Base-by-base conservation (phyloP, 2,113 vertebrate genomes). In the Ochotona princeps region DNA sequence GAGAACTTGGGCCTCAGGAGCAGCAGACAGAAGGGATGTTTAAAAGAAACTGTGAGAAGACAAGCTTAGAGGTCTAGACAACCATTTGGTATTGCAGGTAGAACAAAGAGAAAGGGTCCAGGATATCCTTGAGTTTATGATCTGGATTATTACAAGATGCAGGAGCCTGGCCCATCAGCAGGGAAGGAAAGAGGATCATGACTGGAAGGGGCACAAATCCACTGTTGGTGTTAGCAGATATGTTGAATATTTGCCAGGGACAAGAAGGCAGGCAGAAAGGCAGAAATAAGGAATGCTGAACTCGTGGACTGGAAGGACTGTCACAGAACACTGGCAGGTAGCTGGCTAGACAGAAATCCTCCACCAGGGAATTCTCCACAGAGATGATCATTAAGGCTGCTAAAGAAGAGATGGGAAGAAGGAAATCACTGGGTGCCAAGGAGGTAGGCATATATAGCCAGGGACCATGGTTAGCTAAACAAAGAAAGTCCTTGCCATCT, bases 311-410 rank as follows among this genome's bases (percentile, higher is more conserved):
- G 7, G 49, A n/a, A 75, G 65, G n/a, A 44, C 44, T 1, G 1
- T 78, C 70, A 13, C 20, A 54, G 54, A 51, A 80, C 91, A 51
- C 17, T 3, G 10, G 78, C 81, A 65, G 60, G 60, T 21, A 47
- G 49, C 60, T 79, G 94, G 80, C 44, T 30, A 78, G 83, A 78
- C 5, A 28, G 72, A 11, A 81, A 54, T 30, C 51, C 13, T 35
- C 61, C 70, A 70, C 35, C 25, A 78, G 38, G 87, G 60, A 86
- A 13, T 61, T 47, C 23, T 76, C 51, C 66, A 47, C 57, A 78
- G 76, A 86, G 74, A 84, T 73, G 93, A 87, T 87, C 67, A 89
- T 63, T 82, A 91, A 93, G 20, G 60, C 32, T 23, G 0, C 17
- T 8, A 6, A 35, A 44, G 38, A 49, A 63, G 18, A n/a, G 15